Conservation (phyloP, 2,113 vertebrate species). For the Chloropsis cyanopogon region DNA sequence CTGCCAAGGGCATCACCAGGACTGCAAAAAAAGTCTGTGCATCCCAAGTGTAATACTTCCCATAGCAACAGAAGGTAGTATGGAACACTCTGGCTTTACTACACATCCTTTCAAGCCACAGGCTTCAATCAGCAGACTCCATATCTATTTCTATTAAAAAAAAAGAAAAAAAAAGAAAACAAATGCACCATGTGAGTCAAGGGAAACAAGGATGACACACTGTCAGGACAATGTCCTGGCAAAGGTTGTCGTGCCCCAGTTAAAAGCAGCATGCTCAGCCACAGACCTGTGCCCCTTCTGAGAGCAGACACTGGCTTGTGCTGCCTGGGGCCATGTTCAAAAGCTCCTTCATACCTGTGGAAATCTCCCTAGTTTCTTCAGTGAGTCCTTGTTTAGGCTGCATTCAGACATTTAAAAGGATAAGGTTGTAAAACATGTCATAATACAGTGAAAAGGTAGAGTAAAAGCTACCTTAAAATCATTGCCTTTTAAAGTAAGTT, state of each 20-base stretch:
- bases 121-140: neutral
- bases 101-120: neutral
- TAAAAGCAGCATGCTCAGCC: neutral
- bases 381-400: neutral
- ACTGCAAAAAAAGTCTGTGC: neutral
- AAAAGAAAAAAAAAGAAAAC: neutral
- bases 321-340: neutral
- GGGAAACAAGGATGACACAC: neutral
- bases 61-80: neutral
- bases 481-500: neutral
- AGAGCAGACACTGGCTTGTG: fast-evolving
- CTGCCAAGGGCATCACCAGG: neutral
- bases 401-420: neutral
- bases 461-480: neutral
- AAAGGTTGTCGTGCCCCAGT: neutral
- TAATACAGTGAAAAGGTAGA: neutral
- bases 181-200: neutral
- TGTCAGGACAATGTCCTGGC: neutral
- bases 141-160: neutral
- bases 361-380: neutral
- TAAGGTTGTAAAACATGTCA: neutral
- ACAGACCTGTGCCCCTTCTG: neutral
- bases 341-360: neutral
- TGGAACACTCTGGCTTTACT: neutral
- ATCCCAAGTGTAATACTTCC: neutral